Percentiles rank a stretch among this genome's conserved stretches.
Conservation (phyloP, 2,113 vertebrate genomes). For the Toxotes chatareus region DNA sequence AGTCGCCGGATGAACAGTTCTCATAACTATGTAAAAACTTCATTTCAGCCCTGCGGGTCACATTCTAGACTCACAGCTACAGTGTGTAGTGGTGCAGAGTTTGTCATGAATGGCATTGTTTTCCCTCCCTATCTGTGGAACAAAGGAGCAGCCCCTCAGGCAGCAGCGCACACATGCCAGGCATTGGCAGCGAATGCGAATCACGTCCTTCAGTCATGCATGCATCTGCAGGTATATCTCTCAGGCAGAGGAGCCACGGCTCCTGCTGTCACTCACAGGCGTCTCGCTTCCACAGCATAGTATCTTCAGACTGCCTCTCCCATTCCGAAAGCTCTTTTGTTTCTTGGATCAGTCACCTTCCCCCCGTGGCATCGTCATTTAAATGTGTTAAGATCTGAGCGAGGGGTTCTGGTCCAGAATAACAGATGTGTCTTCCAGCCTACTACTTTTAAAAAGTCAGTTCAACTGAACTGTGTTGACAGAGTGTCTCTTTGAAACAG, state of each 20-base stretch:
- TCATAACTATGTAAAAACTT: constrained; percentile 19
- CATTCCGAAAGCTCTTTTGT: constrained; percentile 9
- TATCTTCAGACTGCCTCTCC: constrained; percentile 14
- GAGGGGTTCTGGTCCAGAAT: neutral
- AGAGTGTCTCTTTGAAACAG: neutral
- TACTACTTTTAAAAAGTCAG: no score
- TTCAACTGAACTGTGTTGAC: neutral
- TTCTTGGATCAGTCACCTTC: neutral
- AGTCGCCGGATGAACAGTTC: neutral
- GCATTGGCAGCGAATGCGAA: constrained; percentile 1
- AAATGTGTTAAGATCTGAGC: neutral
- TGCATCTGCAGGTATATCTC: constrained; percentile 35
- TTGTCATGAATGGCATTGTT: neutral
- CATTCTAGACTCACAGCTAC: neutral
- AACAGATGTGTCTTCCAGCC: neutral
- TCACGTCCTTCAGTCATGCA: constrained; percentile 26
- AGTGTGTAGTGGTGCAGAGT: neutral
- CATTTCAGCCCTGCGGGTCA: constrained; percentile 22
- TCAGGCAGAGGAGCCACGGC: neutral
- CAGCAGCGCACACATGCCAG: constrained; percentile 1
- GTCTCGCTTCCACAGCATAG: neutral
- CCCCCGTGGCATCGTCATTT: neutral
- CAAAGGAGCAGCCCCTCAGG: constrained; percentile 24
- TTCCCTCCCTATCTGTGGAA: constrained; percentile 14
- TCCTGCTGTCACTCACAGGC: constrained; percentile 14